Conservation (phyloP, 2,888 invertebrate species). For the Trachelus iudaicus region DNA sequence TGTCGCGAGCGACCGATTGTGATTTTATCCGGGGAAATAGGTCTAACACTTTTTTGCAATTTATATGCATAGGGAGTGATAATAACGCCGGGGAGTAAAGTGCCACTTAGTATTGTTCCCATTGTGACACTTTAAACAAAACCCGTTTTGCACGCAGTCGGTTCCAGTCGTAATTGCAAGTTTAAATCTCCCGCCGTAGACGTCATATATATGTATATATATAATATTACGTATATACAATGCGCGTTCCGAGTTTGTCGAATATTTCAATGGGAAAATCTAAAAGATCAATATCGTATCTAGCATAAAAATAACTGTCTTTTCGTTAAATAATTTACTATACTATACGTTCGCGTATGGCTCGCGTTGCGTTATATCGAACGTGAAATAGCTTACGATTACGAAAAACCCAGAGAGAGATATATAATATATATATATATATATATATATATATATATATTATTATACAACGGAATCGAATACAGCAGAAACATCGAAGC, state of each 20-base stretch:
- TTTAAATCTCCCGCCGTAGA: background rate
- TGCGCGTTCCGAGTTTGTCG: background rate
- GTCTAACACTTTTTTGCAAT: conserved; percentile 16
- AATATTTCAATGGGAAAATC: background rate
- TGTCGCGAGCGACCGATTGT: background rate
- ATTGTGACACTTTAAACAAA: background rate
- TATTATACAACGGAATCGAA: background rate
- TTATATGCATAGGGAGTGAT: background rate
- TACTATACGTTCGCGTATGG: background rate
- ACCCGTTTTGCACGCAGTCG: background rate
- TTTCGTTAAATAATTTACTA: background rate
- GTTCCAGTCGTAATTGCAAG: background rate
- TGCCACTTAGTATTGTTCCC: background rate
- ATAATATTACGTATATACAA: too few relatives aligned
- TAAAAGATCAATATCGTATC: background rate
- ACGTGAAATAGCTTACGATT: background rate
- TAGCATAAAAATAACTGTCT: background rate
- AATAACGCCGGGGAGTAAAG: background rate
- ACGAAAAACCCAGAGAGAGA: background rate
- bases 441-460: too few relatives aligned
- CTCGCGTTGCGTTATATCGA: background rate
- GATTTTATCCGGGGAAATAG: conserved; percentile 15
- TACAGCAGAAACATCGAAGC: background rate
- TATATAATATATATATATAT: too few relatives aligned
- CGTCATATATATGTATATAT: background rate